Base-by-base conservation (phyloP, 2,797 vertebrate genomes). In the Mus minutoides region DNA sequence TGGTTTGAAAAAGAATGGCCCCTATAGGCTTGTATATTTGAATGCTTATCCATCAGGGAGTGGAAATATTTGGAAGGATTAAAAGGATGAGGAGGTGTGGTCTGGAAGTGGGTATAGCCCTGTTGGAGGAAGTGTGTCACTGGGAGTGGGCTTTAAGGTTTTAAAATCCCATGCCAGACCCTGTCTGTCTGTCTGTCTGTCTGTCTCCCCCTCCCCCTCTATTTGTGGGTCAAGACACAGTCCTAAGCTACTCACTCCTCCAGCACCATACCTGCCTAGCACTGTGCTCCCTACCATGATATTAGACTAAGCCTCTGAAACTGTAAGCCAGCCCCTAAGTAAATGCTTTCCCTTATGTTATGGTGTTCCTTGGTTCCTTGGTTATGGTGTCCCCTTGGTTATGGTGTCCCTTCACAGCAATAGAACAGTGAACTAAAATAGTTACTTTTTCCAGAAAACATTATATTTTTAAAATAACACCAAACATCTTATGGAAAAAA, bases 381-480 rank as follows among this genome's bases (percentile, higher is more conserved):
- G 43, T 24, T 29, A 31, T 22, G 19, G 83, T n/a, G 37, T 67
- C n/a, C 19, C 83, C 43, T 49, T 67, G 60, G 43, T 24, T 29
- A 31, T 22, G 19, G 83, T n/a, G 31, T 69, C 21, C n/a, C 46
- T 52, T 69, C 34, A 69, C 34, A 54, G 34, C 13, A 69, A 14
- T 1, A 86, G 46, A 37, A 37, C 19, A 71, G 19, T 71, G 69
- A 71, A 69, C 84, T 86, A 69, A 52, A 40, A 76, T 19, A 69
- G 17, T 75, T 94, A 71, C 29, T 92, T 93, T 86, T 71, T 84
- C 6, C 3, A 89, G 13, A 60, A 92, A 89, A 91, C 43, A 43
- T 56, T 85, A 0, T 43, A 34, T 58, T 87, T 89, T 49, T 49
- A 86, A 94, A 88, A 84, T 60, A 4, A 85, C 69, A 88, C 7